Percentiles rank a stretch among this genome's conserved stretches.
Conservation (phyloP, 1,140 invertebrate genomes). For the Doryteuthis pealeii region DNA sequence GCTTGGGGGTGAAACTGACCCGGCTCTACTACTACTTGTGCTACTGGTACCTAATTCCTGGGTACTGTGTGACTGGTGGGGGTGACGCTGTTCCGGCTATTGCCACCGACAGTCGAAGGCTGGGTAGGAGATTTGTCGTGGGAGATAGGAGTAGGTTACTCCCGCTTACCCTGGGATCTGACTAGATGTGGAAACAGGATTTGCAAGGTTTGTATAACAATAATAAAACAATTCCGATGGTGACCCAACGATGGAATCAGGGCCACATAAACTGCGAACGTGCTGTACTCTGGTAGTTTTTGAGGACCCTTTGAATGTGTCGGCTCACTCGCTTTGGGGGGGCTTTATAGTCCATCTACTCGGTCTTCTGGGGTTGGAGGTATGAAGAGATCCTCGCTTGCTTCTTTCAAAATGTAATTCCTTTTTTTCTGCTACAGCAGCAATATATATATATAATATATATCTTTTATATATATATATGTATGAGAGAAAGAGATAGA, state of each 20-base stretch:
- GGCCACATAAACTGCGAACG: conserved; percentile 86
- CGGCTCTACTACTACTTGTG: background rate
- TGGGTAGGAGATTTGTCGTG: no score
- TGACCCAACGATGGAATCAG: conserved; percentile 67
- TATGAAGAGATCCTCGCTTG: background rate
- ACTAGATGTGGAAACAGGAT: no score
- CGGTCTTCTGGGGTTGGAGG: background rate
- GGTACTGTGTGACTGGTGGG: no score
- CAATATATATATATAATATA: no score
- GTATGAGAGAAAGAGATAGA: no score
- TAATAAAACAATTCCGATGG: conserved; percentile 30
- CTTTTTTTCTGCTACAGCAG: no score
- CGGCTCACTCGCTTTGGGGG: conserved; percentile 63
- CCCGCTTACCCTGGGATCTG: no score
- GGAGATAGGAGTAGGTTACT: no score
- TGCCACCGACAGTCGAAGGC: background rate
- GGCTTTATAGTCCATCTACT: conserved; percentile 37
- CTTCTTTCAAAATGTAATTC: background rate
- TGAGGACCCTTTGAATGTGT: conserved; percentile 88
- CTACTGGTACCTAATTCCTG: background rate
- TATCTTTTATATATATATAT: no score
- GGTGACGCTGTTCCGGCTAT: no score
- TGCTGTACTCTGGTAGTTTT: conserved; percentile 88
- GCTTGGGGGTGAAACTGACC: background rate
- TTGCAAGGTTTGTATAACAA: conserved; percentile 21